Conservation (phyloP, 2,113 vertebrate species). For the cattle (Bos taurus) region DNA sequence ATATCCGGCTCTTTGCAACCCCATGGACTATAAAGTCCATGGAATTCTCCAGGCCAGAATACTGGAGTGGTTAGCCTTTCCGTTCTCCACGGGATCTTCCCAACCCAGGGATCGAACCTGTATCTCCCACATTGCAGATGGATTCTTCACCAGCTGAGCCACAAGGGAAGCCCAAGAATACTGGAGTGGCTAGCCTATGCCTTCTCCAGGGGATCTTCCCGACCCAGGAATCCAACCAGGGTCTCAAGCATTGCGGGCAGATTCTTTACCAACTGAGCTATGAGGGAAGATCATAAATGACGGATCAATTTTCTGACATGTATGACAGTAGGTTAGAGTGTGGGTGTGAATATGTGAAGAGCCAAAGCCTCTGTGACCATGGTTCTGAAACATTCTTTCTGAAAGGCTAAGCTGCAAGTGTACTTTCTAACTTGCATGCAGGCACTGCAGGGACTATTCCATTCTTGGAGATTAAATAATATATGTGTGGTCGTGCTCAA, state of each 20-base stretch:
- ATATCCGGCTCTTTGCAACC: background rate
- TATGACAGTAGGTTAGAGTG: background rate
- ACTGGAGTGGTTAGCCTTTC: background rate
- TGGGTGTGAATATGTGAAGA: accelerated
- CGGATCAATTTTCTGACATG: background rate
- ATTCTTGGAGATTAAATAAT: background rate
- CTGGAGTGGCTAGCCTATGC: background rate
- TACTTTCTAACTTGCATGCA: background rate
- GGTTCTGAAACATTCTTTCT: background rate
- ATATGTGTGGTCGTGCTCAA: accelerated
- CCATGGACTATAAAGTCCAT: background rate
- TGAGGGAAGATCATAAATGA: background rate
- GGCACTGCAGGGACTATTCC: background rate
- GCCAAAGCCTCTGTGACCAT: background rate
- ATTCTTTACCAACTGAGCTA: background rate
- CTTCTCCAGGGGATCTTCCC: background rate
- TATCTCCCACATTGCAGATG: background rate
- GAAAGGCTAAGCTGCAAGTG: background rate
- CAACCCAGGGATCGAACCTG: background rate
- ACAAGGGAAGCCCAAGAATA: background rate
- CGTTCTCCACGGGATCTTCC: background rate
- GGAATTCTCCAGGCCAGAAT: background rate
- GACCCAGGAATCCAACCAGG: background rate
- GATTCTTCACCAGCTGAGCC: background rate
- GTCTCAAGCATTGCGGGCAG: accelerated